Evolutionary conservation across 1,140 invertebrate genomes (phyloP).

Genomic region (Drosophila littoralis): DNA sequence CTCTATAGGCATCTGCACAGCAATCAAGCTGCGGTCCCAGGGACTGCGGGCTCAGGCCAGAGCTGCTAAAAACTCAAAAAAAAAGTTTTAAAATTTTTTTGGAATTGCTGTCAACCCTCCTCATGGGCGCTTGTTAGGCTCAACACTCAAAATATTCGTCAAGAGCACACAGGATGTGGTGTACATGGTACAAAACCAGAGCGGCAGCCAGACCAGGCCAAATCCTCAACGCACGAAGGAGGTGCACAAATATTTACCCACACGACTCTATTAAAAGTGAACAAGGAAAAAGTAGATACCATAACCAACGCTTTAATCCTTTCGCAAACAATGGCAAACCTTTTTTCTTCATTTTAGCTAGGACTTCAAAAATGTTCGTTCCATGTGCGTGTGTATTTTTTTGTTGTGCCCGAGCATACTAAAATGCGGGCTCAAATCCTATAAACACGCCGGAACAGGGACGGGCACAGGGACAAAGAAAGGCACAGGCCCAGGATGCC

Average conservation of each 20-base stretch:
- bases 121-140: slow-evolving; percentile 61
- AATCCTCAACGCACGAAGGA: slow-evolving; percentile 38
- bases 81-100: slow-evolving; percentile 17
- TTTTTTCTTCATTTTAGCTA: slow-evolving; percentile 31
- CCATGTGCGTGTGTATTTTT: slow-evolving; percentile 43
- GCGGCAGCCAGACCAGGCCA: slow-evolving; percentile 30
- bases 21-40: slow-evolving; percentile 54
- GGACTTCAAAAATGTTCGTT: slow-evolving; percentile 39
- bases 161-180: slow-evolving; percentile 37
- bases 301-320: slow-evolving; percentile 47
- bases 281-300: slow-evolving; percentile 51
- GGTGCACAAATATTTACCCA: slow-evolving; percentile 65
- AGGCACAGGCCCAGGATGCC: background rate
- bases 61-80: background rate
- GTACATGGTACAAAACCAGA: slow-evolving; percentile 40
- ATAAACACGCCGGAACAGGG: slow-evolving; percentile 29
- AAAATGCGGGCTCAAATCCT: slow-evolving; percentile 66
- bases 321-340: slow-evolving; percentile 68
- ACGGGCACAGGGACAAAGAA: no score
- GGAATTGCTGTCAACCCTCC: slow-evolving; percentile 8
- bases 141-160: slow-evolving; percentile 28
- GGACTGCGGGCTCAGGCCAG: background rate
- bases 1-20: slow-evolving; percentile 8
- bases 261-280: slow-evolving; percentile 74
- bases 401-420: slow-evolving; percentile 49